Base-by-base conservation (phyloP, 1,140 invertebrate species). In the Condylostylus longicornis region DNA sequence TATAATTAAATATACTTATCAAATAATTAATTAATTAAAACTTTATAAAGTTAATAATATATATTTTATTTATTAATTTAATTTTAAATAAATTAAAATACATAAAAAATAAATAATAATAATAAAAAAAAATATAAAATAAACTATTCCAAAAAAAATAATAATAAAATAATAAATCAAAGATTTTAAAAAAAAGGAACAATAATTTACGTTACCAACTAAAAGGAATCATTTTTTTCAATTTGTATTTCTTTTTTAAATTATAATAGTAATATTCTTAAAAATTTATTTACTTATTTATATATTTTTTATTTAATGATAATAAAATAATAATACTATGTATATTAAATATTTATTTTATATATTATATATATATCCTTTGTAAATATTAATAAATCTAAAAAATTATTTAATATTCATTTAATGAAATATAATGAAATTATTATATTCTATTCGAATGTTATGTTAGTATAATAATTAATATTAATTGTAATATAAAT, bases 201-300 rank as follows among this genome's bases (percentile, higher is more conserved):
- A 27, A 27, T 13, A 27, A 27, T n/a, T 4, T 13, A n/a, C 22
- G 12, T 23, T n/a, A 27, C 25, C 14, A n/a, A 27, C 25, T 27
- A 13, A 13, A 27, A 43, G 42, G 42, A 40, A 43, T 35, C 13
- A 32, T 22, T 34, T 17, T 34, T 34, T 34, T 7, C 21, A 18
- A 18, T 33, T 19, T 7, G 22, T 23, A 7, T 23, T 23, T 23
- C 12, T 6, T 23, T 23, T 23, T 6, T 20, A 18, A 20, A 6
- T 34, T 34, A n/a, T n/a, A n/a, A n/a, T n/a, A n/a, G n/a, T n/a
- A n/a, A n/a, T 20, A 14, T 7, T 34, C 12, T 21, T 34, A 34
- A 17, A 17, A 12, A 17, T 34, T 20, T 34, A 37, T 40, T 43
- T 43, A 29, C 37, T 36, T 28, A 13, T 37, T 28, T 22, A 19